phyloP scores from a whole-genome alignment of 2,888 invertebrate species.

The Seira ritae region DNA sequence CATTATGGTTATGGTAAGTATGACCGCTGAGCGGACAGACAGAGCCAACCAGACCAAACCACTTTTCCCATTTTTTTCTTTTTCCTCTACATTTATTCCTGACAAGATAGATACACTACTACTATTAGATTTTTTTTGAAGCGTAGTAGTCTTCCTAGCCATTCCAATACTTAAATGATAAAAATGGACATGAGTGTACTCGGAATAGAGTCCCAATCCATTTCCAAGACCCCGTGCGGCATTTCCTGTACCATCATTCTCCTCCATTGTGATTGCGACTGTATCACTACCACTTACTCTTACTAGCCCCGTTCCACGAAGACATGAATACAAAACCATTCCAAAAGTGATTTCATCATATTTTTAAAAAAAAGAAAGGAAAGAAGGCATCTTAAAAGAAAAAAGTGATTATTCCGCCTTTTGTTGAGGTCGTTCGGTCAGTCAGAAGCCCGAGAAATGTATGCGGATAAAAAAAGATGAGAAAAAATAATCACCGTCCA shows the following conservation, averaged over 20 bases:
- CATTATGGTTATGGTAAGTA: constrained; percentile 1
- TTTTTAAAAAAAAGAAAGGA: not conserved
- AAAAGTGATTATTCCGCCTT: not conserved
- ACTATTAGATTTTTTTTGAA: too few relatives aligned
- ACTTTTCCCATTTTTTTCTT: constrained; percentile 12
- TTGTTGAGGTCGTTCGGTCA: too few relatives aligned
- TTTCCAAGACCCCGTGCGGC: not conserved
- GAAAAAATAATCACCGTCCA: constrained; percentile 2
- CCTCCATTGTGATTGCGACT: not conserved
- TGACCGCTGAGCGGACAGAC: not conserved
- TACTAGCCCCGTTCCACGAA: too few relatives aligned
- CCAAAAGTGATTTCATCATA: not conserved
- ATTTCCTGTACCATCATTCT: not conserved
- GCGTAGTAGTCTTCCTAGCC: too few relatives aligned
- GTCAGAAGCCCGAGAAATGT: too few relatives aligned
- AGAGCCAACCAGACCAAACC: not conserved
- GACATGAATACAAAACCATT: too few relatives aligned
- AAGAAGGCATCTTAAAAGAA: not conserved
- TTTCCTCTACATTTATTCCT: not conserved
- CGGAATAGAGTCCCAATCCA: not conserved
- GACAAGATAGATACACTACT: not conserved
- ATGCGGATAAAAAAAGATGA: not conserved
- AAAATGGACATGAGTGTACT: too few relatives aligned
- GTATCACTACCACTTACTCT: too few relatives aligned
- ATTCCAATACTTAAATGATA: too few relatives aligned